phyloP scores from a whole-genome alignment of 2,888 invertebrate species.

The Papilio gigon region DNA sequence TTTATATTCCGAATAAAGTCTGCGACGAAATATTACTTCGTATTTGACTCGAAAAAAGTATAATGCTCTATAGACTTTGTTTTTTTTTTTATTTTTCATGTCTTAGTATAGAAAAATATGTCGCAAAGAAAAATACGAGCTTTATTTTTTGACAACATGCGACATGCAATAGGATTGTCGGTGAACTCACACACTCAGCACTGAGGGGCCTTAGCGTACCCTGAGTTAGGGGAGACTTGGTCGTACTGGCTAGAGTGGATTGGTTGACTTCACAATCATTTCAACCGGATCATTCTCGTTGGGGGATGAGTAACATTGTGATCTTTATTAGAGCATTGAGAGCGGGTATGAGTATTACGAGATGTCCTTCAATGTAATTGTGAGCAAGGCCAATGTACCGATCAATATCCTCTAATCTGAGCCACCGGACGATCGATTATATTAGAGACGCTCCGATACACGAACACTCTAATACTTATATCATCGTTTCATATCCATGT shows the following conservation, averaged over 20 bases:
- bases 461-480: background rate
- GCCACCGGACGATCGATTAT: slow-evolving; percentile 31
- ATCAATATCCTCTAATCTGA: slow-evolving; percentile 28
- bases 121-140: background rate
- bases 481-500: background rate
- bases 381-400: slow-evolving; percentile 13
- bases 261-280: too few relatives aligned
- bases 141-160: background rate
- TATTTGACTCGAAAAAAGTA: background rate
- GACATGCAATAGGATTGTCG: too few relatives aligned
- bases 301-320: background rate
- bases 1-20: slow-evolving; percentile 27
- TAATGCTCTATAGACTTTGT: background rate
- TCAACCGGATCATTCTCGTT: background rate
- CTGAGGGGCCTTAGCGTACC: background rate
- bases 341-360: background rate
- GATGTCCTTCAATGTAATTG: slow-evolving; percentile 16
- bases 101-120: background rate
- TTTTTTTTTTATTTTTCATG: background rate
- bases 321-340: background rate
- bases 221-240: background rate
- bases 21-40: background rate
- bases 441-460: slow-evolving; percentile 5
- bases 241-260: background rate
- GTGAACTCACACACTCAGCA: too few relatives aligned